Conservation (phyloP, 2,113 vertebrate species). For the Albula glossodonta region DNA sequence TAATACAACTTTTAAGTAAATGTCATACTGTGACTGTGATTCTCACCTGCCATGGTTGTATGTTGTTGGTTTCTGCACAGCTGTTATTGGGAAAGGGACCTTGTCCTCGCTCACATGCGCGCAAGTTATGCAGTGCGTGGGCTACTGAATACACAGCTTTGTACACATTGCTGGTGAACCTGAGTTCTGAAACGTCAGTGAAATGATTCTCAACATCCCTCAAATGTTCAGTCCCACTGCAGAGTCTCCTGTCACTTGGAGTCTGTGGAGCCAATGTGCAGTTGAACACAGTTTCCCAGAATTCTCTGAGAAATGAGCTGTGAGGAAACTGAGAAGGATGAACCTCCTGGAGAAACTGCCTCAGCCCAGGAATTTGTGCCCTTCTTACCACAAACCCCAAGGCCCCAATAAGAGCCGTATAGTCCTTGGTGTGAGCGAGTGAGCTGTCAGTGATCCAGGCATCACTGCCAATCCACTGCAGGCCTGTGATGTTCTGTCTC, state of each 20-base stretch:
- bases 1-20: not conserved
- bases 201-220: conserved; percentile 54
- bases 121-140: conserved; percentile 65
- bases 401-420: conserved; percentile 59
- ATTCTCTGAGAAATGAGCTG: conserved; percentile 66
- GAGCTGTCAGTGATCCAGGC: conserved; percentile 75
- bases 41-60: conserved; percentile 67
- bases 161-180: conserved; percentile 70
- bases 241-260: conserved; percentile 36
- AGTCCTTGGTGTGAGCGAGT: conserved; percentile 53
- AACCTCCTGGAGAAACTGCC: conserved; percentile 58
- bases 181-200: conserved; percentile 66
- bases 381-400: conserved; percentile 65
- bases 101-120: conserved; percentile 51
- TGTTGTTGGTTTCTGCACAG: conserved; percentile 51
- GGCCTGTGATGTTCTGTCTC: conserved; percentile 62
- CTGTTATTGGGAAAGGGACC: conserved; percentile 43
- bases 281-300: conserved; percentile 70
- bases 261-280: conserved; percentile 52
- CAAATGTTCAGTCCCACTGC: conserved; percentile 64
- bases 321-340: conserved; percentile 64
- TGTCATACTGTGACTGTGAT: not conserved
- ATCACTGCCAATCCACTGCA: conserved; percentile 74
- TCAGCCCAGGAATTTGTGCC: conserved; percentile 63
- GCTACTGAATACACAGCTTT: conserved; percentile 72